phyloP scores from a whole-genome alignment of 2,797 vertebrate species.

The Delichon dasypus region DNA sequence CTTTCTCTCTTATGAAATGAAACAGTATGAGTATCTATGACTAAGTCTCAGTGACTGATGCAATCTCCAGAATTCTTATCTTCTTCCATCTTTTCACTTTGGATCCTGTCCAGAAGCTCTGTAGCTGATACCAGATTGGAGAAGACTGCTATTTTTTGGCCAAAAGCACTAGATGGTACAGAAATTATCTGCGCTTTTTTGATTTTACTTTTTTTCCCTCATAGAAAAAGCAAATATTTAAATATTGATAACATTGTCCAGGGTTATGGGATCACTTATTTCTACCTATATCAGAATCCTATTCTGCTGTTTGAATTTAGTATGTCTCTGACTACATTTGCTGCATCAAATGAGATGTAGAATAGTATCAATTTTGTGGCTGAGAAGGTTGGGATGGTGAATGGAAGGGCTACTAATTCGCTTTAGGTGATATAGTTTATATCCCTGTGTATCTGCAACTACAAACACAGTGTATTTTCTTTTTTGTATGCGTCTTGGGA shows the following conservation, averaged over 20 bases:
- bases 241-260: background rate
- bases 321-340: background rate
- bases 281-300: background rate
- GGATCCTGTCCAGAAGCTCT: conserved; percentile 6
- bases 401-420: background rate
- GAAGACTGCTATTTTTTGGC: background rate
- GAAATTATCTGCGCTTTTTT: background rate
- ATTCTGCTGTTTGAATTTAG: background rate
- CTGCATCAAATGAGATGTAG: background rate
- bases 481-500: background rate
- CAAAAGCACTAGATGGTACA: background rate
- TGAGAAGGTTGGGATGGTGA: background rate
- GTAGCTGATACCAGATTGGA: background rate
- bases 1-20: background rate
- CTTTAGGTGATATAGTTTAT: background rate
- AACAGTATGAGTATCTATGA: background rate
- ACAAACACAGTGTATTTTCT: background rate
- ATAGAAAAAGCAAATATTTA: background rate
- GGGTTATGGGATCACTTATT: background rate
- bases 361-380: background rate
- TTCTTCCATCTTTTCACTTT: background rate
- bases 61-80: background rate
- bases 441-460: background rate
- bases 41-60: background rate
- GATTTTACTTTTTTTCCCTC: background rate